These are phyloP conservation scores for Apodemia zela DNA, from an alignment of 2,888 invertebrate genomes.

Conservation along the genomic window DNA sequence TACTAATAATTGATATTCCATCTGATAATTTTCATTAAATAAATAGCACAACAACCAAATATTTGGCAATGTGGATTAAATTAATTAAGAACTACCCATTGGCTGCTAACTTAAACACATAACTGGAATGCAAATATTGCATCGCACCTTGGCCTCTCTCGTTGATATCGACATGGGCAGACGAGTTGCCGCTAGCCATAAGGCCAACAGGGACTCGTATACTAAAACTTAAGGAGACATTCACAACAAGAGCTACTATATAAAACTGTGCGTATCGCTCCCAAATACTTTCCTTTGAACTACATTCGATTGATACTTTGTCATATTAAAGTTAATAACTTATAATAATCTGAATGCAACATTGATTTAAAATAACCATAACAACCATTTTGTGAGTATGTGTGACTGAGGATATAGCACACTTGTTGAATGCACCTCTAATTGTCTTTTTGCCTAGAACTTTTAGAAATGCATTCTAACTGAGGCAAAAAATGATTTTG, in stretches of 20 bases:
- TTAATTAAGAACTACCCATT: slow-evolving; percentile 68
- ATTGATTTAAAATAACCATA: slow-evolving; percentile 68
- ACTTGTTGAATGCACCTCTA: slow-evolving; percentile 50
- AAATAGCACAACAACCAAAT: slow-evolving; percentile 78
- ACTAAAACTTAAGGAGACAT: slow-evolving; percentile 47
- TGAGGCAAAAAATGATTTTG: slow-evolving; percentile 46
- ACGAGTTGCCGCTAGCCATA: slow-evolving; percentile 27
- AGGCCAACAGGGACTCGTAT: slow-evolving; percentile 42
- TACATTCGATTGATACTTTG: slow-evolving; percentile 71
- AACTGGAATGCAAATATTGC: slow-evolving; percentile 80
- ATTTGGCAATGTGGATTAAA: slow-evolving; percentile 76
- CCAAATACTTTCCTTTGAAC: slow-evolving; percentile 67
- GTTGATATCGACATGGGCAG: slow-evolving; percentile 21
- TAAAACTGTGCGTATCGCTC: slow-evolving; percentile 73
- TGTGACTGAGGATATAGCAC: slow-evolving; percentile 71
- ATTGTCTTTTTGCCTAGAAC: slow-evolving; percentile 33
- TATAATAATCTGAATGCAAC: slow-evolving; percentile 77
- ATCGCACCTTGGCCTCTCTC: slow-evolving; percentile 66
- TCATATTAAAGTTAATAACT: slow-evolving; percentile 63
- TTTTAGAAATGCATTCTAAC: slow-evolving; percentile 40
- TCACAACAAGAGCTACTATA: slow-evolving; percentile 62
- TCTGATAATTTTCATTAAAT: slow-evolving; percentile 54
- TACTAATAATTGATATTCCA: slow-evolving; percentile 59
- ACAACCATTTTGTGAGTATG: slow-evolving; percentile 71
- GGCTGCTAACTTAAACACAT: slow-evolving; percentile 73